These are phyloP conservation scores for Dromococcyx pavoninus DNA, from an alignment of 2,797 vertebrate species.

Conservation along the genomic window DNA sequence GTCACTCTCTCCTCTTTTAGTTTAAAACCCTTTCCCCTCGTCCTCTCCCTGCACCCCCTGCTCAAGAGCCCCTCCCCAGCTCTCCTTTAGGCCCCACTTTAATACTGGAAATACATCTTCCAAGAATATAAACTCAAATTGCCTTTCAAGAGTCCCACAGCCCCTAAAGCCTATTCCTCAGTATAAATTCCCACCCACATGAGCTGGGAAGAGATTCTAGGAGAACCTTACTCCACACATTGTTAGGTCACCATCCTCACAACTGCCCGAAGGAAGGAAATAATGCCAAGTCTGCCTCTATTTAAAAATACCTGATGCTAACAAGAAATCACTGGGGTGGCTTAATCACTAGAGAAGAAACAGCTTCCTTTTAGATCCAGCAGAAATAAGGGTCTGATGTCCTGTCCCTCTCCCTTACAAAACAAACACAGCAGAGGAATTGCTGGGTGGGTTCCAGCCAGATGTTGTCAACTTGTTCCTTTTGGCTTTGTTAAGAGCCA, in stretches of 20 bases:
- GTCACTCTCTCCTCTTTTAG: too few relatives aligned
- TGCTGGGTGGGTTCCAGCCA: background rate
- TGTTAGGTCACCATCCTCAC: background rate
- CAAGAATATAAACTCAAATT: background rate
- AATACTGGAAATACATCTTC: too few relatives aligned
- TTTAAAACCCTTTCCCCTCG: too few relatives aligned
- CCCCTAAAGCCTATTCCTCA: background rate
- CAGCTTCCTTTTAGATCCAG: background rate
- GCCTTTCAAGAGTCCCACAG: background rate
- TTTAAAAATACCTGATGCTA: background rate
- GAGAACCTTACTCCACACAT: background rate
- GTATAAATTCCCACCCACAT: background rate
- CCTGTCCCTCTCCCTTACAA: background rate
- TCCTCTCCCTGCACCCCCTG: too few relatives aligned
- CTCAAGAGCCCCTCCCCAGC: too few relatives aligned
- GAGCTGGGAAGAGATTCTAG: background rate
- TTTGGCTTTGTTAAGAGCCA: background rate
- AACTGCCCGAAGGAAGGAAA: background rate
- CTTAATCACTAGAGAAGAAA: background rate
- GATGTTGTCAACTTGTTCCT: background rate
- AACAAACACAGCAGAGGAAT: background rate
- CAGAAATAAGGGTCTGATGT: background rate
- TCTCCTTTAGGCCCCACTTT: too few relatives aligned
- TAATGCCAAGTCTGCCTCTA: background rate
- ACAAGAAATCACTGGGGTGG: background rate